phyloP scores from a whole-genome alignment of 2,113 vertebrate genomes.

The Sturnus vulgaris region DNA sequence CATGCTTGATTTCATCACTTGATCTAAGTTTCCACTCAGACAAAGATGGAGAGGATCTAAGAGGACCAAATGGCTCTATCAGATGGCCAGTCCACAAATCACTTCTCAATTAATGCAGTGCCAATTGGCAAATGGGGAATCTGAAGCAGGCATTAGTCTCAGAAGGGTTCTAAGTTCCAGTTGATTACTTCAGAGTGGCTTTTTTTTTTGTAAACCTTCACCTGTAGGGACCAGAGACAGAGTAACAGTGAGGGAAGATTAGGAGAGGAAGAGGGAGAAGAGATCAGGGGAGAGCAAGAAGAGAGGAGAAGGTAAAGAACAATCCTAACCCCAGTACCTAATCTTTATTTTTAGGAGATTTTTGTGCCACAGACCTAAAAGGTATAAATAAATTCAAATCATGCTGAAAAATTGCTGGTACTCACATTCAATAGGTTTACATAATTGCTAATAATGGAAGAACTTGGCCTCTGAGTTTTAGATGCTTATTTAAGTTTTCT shows the following conservation, averaged over 20 bases:
- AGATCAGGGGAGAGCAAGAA: not conserved
- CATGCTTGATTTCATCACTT: rapidly evolving
- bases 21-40: not conserved
- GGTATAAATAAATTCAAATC: not conserved
- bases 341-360: not conserved
- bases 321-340: not conserved
- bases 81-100: not conserved
- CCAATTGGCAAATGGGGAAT: not conserved
- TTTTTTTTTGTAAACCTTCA: not conserved
- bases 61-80: not conserved
- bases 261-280: not conserved
- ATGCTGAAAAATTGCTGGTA: not conserved
- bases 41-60: not conserved
- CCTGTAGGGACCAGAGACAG: not conserved
- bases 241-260: not conserved
- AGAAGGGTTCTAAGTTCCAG: not conserved
- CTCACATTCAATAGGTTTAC: not conserved
- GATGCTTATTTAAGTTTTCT: not conserved
- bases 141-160: not conserved
- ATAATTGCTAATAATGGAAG: not conserved
- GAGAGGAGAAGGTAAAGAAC: not conserved
- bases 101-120: not conserved
- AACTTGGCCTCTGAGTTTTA: not conserved
- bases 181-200: not conserved
- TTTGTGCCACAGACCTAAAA: rapidly evolving